Percentiles rank a stretch among this genome's conserved stretches.
These are phyloP conservation scores for Sebastes hubbsi DNA, from an alignment of 2,797 vertebrate genomes.

Conservation along the genomic window DNA sequence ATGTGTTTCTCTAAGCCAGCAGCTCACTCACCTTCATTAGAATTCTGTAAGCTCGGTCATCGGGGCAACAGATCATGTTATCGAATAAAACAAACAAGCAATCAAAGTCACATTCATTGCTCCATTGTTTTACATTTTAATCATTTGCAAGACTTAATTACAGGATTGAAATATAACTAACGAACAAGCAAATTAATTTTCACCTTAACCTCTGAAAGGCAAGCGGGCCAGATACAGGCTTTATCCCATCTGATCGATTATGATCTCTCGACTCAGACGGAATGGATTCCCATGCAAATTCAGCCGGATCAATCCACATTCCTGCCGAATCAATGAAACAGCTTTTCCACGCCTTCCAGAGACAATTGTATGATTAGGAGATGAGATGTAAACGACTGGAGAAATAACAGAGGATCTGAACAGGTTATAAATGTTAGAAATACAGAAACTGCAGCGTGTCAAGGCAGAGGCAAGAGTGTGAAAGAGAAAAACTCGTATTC, in stretches of 20 bases:
- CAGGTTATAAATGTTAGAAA: conserved; percentile 16
- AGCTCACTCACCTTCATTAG: conserved; percentile 46
- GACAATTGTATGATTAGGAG: conserved; percentile 49
- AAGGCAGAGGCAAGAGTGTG: background rate
- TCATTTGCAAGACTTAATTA: conserved; percentile 73
- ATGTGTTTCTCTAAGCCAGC: background rate
- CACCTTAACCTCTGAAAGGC: conserved; percentile 76
- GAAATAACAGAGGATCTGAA: conserved; percentile 17
- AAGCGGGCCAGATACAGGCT: conserved; percentile 42
- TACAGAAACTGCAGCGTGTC: background rate
- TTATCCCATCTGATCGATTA: conserved; percentile 75
- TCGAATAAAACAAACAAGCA: conserved; percentile 55
- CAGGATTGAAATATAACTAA: conserved; percentile 72
- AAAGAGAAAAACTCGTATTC: background rate
- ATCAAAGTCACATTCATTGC: conserved; percentile 77
- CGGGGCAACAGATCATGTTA: conserved; percentile 58
- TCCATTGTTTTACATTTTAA: conserved; percentile 77
- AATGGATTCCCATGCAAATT: conserved; percentile 81
- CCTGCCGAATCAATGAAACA: conserved; percentile 57
- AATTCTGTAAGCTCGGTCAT: conserved; percentile 43
- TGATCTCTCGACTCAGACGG: conserved; percentile 58
- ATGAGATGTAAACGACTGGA: conserved; percentile 43
- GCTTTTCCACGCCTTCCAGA: conserved; percentile 50
- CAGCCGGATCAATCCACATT: conserved; percentile 62
- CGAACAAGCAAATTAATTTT: conserved; percentile 81